Percentiles rank a stretch among this genome's conserved stretches.
Evolutionary conservation across 2,113 vertebrate species (phyloP).

Genomic region (Lepisosteus oculatus): DNA sequence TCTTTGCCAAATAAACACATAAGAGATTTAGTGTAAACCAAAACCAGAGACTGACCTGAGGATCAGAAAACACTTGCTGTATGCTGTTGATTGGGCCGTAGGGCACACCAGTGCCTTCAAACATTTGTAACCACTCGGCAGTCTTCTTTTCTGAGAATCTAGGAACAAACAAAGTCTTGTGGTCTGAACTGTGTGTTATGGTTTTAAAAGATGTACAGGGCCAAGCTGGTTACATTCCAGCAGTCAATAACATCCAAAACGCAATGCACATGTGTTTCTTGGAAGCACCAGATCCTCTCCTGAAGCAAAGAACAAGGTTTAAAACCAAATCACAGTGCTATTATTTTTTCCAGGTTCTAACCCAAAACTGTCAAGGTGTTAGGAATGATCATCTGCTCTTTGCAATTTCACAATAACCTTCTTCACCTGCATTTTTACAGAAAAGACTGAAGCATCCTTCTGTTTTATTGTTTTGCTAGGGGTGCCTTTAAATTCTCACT

Average conservation of each 20-base stretch:
- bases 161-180: slow-evolving; percentile 46
- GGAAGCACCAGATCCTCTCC: slow-evolving; percentile 39
- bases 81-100: slow-evolving; percentile 92
- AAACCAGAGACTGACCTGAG: slow-evolving; percentile 75
- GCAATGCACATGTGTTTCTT: slow-evolving; percentile 31
- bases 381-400: slow-evolving; percentile 38
- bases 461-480: neutral
- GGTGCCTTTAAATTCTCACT: no score
- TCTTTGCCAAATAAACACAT: slow-evolving; percentile 9
- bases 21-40: neutral
- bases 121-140: slow-evolving; percentile 75
- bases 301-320: slow-evolving; percentile 27
- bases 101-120: slow-evolving; percentile 83
- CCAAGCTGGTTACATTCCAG: slow-evolving; percentile 34
- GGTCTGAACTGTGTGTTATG: slow-evolving; percentile 33
- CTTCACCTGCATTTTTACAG: slow-evolving; percentile 37
- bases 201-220: slow-evolving; percentile 25
- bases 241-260: slow-evolving; percentile 40
- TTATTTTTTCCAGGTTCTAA: slow-evolving; percentile 40
- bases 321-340: slow-evolving; percentile 34
- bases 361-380: slow-evolving; percentile 45
- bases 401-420: slow-evolving; percentile 31
- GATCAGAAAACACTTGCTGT: slow-evolving; percentile 81
- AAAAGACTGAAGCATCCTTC: slow-evolving; percentile 30
- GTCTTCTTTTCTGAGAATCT: slow-evolving; percentile 83